Conservation (phyloP, 2,888 invertebrate genomes). For the Drosophila neutralis region DNA sequence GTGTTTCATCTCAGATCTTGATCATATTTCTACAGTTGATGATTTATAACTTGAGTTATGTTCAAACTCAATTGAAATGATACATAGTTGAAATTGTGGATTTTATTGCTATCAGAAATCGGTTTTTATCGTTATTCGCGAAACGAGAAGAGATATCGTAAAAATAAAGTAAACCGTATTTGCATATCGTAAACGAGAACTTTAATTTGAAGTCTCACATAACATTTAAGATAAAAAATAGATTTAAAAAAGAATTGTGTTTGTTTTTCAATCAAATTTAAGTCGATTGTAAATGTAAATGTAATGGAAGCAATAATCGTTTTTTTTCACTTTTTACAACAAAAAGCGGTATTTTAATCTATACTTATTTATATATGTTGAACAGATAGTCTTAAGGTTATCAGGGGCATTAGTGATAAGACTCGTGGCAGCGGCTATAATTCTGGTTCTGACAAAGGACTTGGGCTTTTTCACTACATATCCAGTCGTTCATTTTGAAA, state of each 20-base stretch:
- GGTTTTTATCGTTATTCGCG: too few relatives aligned
- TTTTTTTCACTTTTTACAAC: background rate
- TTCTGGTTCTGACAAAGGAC: slow-evolving; percentile 9
- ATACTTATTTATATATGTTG: background rate
- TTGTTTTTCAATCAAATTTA: too few relatives aligned
- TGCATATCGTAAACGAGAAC: background rate
- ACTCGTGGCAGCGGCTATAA: background rate
- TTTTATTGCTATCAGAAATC: background rate
- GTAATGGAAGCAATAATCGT: background rate
- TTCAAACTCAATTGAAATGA: too few relatives aligned
- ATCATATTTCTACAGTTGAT: background rate
- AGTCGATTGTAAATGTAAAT: background rate
- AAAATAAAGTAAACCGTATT: background rate
- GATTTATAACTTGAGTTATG: background rate
- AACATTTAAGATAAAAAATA: background rate
- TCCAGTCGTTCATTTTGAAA: slow-evolving; percentile 36
- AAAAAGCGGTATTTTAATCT: background rate
- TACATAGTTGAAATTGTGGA: background rate
- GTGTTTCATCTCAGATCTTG: background rate
- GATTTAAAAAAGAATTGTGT: background rate
- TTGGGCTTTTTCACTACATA: background rate
- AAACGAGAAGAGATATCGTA: background rate
- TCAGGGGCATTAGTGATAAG: background rate
- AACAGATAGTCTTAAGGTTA: background rate
- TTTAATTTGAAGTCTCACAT: background rate